Conservation (phyloP, 2,113 vertebrate genomes). For the Dasypus novemcinctus region DNA sequence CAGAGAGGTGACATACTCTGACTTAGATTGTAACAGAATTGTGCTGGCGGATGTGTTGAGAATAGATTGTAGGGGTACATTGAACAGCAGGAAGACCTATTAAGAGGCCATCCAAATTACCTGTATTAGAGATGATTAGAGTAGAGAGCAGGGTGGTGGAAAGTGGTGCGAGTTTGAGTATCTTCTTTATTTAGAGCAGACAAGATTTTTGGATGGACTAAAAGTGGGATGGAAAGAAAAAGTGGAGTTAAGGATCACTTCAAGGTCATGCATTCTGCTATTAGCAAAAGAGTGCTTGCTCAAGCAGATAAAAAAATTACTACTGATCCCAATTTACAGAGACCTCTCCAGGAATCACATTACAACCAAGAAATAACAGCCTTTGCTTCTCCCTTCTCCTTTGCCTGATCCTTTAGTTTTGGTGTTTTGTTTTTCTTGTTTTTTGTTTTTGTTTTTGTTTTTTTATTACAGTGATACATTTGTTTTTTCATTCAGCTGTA, state of each 20-base stretch:
- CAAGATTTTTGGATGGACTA: not conserved
- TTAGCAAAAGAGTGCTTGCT: not conserved
- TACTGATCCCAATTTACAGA: not conserved
- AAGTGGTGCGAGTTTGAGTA: not conserved
- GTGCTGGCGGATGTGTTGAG: not conserved
- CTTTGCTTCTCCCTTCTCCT: not conserved
- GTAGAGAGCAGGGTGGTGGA: not conserved
- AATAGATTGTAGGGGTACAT: no score
- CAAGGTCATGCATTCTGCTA: not conserved
- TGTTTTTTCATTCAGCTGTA: not conserved
- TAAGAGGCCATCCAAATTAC: not conserved
- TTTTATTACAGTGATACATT: not conserved
- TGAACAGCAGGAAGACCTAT: not conserved
- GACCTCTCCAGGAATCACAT: not conserved
- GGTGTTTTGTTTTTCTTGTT: no score
- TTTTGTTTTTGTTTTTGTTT: not conserved
- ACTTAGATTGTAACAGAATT: not conserved
- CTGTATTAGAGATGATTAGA: not conserved
- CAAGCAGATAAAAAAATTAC: not conserved
- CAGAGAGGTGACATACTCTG: accelerated
- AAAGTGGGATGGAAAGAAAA: not conserved
- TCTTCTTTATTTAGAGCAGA: not conserved
- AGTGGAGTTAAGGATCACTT: not conserved
- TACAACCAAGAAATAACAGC: not conserved
- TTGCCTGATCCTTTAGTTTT: not conserved